Base-by-base conservation (phyloP, 2,797 vertebrate species). In the Scolopax rusticola region DNA sequence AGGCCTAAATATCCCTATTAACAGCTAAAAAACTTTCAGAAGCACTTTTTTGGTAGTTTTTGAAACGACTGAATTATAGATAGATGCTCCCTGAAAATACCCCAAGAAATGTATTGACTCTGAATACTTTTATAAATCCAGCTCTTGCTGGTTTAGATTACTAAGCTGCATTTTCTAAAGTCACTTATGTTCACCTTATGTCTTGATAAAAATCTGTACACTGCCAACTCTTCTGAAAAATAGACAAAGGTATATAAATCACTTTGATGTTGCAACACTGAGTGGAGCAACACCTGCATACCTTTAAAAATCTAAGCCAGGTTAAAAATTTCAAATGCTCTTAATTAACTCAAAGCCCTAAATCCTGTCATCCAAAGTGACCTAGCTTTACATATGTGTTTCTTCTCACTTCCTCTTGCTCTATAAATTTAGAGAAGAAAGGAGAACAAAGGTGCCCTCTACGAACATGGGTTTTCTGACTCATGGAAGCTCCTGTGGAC, bases 121-220 rank as follows among this genome's bases (percentile, higher is more conserved):
- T 8, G 7, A 88, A 79, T 30, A 64, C 15, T n/a, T 70, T 64
- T 43, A 25, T 21, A 78, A 94, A 87, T 78, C 65, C 76, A 94
- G 79, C n/a, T 56, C 43, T 63, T 79, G 61, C 74, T 79, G 40
- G 64, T 63, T 95, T 17, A 80, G 77, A 73, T 87, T 90, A 93
- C 84, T 92, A 95, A 96, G 47, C 32, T 77, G 36, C 78, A 82
- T 94, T 93, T 96, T 93, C 77, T 93, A 9, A 87, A 60, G 51
- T 64, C 59, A 94, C 51, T 92, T 83, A 67, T 2, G 40, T 88
- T 90, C 86, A 70, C 64, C 36, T 63, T 13, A 84, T 60, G 13
- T 36, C 90, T 67, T 89, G 96, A 97, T 97, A 96, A 97, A 93
- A 82, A 97, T 96, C 96, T 94, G 95, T 89, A 96, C 96, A 89